Evolutionary conservation across 1,140 invertebrate genomes (phyloP), one percentile per base, ranked within the genome.

Genomic region (Hylyphantes graminicola): DNA sequence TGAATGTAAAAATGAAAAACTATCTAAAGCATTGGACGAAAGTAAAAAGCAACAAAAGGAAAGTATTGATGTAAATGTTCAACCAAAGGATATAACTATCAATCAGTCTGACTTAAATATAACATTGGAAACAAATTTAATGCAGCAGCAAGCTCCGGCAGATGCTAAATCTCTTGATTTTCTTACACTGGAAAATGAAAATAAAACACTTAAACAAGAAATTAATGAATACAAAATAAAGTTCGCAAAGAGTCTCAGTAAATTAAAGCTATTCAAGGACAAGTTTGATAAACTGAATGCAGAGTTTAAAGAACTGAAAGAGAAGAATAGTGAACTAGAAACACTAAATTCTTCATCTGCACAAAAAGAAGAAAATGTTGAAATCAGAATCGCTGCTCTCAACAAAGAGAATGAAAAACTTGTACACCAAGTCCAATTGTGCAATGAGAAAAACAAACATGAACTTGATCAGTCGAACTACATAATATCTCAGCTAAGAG

Each of bases 261-360:
- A 68, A 53, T 68, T 84, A 19, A 84, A 84, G 35, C 21, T 59
- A 17, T 84, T 84, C 61, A 84, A 76, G 61, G 73, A 76, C 15
- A 74, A 84, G 76, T 76, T 57, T 55, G 81, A 84, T 9, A 75
- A 84, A 35, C 55, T 84, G 6, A 17, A 51, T 48, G 54, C 53
- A 48, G 73, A 84, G 19, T 51, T 76, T 5, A 54, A 76, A 70
- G 63, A 19, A 57, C 13, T 70, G 11, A 68, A 84, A 55, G 63
- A 54, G 7, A 50, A 19, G 15, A 73, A 64, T 15, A 21, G 11
- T 21, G 68, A 72, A 21, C 11, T 73, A 21, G 64, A 54, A 64
- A 15, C 5, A 53, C 5, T 19, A 4, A 63, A 64, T 13, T 13
- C 3, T 64, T 13, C 53, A 63, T 19, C 5, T 57, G 4, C 50